Conservation (phyloP, 2,113 vertebrate genomes). For the Thamnophis sirtalis region DNA sequence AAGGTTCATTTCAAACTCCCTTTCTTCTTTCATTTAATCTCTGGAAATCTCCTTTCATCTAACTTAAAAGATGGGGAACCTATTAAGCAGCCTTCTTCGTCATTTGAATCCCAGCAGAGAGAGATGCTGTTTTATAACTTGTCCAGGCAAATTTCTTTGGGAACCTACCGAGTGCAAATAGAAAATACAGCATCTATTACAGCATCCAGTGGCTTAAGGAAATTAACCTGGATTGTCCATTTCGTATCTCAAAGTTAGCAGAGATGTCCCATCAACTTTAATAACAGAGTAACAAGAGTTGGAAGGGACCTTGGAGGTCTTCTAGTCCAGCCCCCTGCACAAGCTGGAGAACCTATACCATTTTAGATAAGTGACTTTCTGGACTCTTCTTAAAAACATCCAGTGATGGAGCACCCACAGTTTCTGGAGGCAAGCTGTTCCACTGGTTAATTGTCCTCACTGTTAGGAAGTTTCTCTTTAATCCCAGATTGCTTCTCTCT, state of each 20-base stretch:
- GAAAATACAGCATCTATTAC: background rate
- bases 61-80: background rate
- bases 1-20: background rate
- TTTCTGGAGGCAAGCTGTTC: too few relatives aligned
- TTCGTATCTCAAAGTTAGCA: too few relatives aligned
- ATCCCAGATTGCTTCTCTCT: too few relatives aligned
- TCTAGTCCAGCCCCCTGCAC: too few relatives aligned
- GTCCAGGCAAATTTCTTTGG: background rate
- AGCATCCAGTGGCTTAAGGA: background rate
- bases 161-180: background rate
- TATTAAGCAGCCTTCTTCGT: background rate
- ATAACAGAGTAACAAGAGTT: background rate
- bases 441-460: too few relatives aligned
- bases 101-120: background rate
- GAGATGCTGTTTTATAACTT: background rate
- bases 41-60: too few relatives aligned
- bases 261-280: background rate
- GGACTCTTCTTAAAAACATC: too few relatives aligned
- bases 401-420: too few relatives aligned
- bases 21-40: background rate
- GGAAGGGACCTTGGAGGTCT: background rate
- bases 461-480: too few relatives aligned
- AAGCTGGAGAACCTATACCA: too few relatives aligned
- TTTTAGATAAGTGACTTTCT: too few relatives aligned
- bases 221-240: background rate